Base-by-base conservation (phyloP, 2,113 vertebrate species). In the Plectropomus leopardus region DNA sequence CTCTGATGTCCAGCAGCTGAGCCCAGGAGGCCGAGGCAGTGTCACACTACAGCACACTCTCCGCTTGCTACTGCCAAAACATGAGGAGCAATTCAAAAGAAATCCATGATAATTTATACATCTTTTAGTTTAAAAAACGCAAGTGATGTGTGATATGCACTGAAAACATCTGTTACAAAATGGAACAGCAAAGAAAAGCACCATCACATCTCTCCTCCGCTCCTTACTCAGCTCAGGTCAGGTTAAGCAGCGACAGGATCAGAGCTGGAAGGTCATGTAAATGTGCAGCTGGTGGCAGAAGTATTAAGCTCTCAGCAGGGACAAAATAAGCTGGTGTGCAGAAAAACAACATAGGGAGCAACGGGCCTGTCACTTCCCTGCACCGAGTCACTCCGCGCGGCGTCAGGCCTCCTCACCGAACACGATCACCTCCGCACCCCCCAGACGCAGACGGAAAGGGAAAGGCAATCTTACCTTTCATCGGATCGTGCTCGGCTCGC, bases 401-500 rank as follows among this genome's bases (percentile, higher is more conserved):
- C 26, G 44, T 15, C 2, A 36, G n/a, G 28, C 32, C n/a, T 47
- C 76, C 48, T 48, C 21, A 1, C 57, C 6, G 64, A 89, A 86
- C 73, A 44, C 30, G 50, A 85, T 84, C 72, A 16, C 69, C 79
- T 72, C 40, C 1, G 23, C 7, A 44, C 23, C 63, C 34, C 21
- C 3, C 21, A 0, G 5, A 19, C 15, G 3, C 7, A 78, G 64
- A 69, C 16, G 17, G 54, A 78, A 69, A 78, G 82, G 54, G 77
- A 69, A 78, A 63, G 65, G 63, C 50, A 42, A 5, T 92, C 95
- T 94, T 94, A 99, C 98, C 96, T 95, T 99, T 99, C 91, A 99
- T 95, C 26, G 98, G 97, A 93, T 99, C 98, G 89, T 99, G 98
- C 86, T 99, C 98, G 64, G 97, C 98, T 94, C 98, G 96, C 97